Evolutionary conservation across 2,888 invertebrate species (phyloP), one percentile per base, ranked within the genome.

Genomic region (Dicyrtomina minuta): DNA sequence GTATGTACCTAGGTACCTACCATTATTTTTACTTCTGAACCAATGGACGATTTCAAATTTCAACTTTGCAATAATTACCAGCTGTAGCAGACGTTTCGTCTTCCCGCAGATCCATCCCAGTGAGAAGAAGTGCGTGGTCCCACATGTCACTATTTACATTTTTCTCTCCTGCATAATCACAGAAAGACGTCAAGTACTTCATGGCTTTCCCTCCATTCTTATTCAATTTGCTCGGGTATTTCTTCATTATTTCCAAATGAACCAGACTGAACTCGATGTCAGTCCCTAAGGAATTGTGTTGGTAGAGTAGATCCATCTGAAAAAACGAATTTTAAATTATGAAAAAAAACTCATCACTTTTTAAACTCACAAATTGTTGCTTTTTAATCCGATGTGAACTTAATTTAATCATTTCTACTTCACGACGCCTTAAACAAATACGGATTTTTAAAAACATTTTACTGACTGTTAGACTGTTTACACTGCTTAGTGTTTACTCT

Each of bases 61-160:
- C n/a, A n/a, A n/a, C n/a, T n/a, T n/a, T n/a, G n/a, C n/a, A n/a
- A n/a, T n/a, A n/a, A n/a, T n/a, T 10, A 68, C 74, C 74, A 27
- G 75, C 77, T 5, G 77, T 77, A 10, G 74, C 70, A 26, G 70
- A 70, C 0, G 77, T 72, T 3, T 70, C 72, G 27, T 73, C 74
- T 44, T 79, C 79, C 53, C 73, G 77, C 4, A 80, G 68, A 65
- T 80, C 78, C 17, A 78, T 49, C 0, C 80, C 81, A 0, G 81
- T 80, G 6, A 82, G 75, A 71, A 82, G 75, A 5, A 82, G 73
- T 1, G 81, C 81, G 70, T 82, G 81, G 66, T 82, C 81, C 82
- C 82, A 82, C 41, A 78, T 77, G 5, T 72, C 73, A 43, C 72
- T 73, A 12, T 76, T 74, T 2, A 64, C 72, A 33, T 75, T 76